Evolutionary conservation across 2,797 vertebrate species (phyloP).

Genomic region (Sebastes dallii): DNA sequence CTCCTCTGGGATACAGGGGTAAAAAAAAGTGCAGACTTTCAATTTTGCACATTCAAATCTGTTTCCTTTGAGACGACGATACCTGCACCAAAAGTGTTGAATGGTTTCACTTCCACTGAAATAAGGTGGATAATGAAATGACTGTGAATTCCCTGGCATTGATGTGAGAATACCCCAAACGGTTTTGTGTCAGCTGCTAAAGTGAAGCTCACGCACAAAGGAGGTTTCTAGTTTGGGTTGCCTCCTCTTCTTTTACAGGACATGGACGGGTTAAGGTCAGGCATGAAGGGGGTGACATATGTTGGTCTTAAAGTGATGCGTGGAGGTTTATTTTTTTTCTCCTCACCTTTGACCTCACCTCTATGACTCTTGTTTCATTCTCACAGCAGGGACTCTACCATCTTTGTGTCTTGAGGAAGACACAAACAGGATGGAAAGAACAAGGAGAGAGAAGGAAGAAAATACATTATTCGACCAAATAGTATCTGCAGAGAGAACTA

Average conservation of each 20-base stretch:
- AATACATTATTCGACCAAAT: neutral
- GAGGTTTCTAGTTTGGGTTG: neutral
- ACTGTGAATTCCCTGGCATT: neutral
- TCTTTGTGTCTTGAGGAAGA: neutral
- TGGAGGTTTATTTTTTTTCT: neutral
- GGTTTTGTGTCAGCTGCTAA: neutral
- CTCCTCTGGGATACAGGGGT: neutral
- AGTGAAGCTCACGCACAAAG: neutral
- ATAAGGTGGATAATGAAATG: neutral
- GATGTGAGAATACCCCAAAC: neutral
- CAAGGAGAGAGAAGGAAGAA: neutral
- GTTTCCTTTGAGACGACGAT: neutral
- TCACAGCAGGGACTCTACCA: conserved; percentile 1
- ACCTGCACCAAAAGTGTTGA: neutral
- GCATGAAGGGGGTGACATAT: conserved; percentile 26
- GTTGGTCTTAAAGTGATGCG: conserved; percentile 9
- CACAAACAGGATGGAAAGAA: neutral
- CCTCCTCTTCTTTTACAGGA: conserved; percentile 15
- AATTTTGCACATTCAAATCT: neutral
- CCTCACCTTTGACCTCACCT: conserved; percentile 54
- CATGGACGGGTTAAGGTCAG: conserved; percentile 44
- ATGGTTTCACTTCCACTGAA: neutral
- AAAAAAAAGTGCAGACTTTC: neutral
- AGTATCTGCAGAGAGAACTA: neutral
- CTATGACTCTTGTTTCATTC: conserved; percentile 51